Evolutionary conservation across 2,888 invertebrate species (phyloP), one percentile per base, ranked within the genome.

Genomic region (Drosophila maculinotata): DNA sequence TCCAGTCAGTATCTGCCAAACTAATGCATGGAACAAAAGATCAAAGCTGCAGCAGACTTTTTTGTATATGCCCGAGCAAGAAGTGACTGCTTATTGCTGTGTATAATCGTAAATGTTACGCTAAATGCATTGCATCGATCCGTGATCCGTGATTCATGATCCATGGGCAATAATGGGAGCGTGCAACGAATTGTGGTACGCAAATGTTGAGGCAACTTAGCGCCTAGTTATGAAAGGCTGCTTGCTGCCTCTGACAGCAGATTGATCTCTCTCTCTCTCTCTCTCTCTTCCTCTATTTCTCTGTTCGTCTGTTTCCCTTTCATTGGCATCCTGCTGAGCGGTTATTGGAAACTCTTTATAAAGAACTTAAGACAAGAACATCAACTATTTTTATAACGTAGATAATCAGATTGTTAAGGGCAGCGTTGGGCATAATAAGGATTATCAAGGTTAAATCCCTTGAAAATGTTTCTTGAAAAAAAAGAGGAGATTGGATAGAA

Each of bases 101-200:
- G 26, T 25, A 72, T 72, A 75, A 76, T 75, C 64, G 64, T 44
- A 64, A 76, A 76, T 75, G 78, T 76, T 76, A 73, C 73, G 75
- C 73, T 76, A 64, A 73, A 75, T 77, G 69, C 72, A 73, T 52
- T 72, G 64, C 69, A 76, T 64, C 74, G 77, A 77, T 77, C 73
- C 63, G 53, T 59, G 48, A 17, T 45, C 60, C 25, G 12, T 45
- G 56, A 66, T 54, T 56, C 49, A 14, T 54, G 56, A 66, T 45
- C 48, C 41, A 30, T 25, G 14, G 1, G 39, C 57, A 39, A 49
- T 68, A 54, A 71, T 71, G 69, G 69, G 47, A 59, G 64, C 70
- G 58, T 75, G 72, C 72, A 76, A 65, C 76, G 59, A 70, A 72
- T 72, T 72, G 71, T 76, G 52, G 72, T 70, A 76, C 65, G 73